These are phyloP conservation scores for Hippocampus zosterae DNA, from an alignment of 2,113 vertebrate genomes.

Conservation along the genomic window DNA sequence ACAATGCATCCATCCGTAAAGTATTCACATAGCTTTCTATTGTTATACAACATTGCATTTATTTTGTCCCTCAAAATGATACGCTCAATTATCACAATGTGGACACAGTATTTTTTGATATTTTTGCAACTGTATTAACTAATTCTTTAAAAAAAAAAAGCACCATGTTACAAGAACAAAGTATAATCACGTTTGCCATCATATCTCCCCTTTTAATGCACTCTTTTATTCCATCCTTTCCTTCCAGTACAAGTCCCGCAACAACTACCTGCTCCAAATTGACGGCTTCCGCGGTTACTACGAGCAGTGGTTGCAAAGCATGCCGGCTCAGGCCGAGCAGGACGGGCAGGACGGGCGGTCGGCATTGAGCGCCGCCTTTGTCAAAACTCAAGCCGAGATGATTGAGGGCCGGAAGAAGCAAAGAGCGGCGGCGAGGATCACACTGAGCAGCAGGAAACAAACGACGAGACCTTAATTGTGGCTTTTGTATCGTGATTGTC, in stretches of 20 bases:
- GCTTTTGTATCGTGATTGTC: background rate
- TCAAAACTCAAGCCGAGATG: conserved; percentile 8
- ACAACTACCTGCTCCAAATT: conserved; percentile 86
- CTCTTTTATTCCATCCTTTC: background rate
- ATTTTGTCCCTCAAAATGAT: too few relatives aligned
- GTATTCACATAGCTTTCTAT: too few relatives aligned
- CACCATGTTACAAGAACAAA: too few relatives aligned
- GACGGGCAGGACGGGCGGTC: conserved; percentile 21
- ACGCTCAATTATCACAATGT: too few relatives aligned
- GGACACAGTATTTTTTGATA: too few relatives aligned
- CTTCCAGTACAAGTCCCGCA: conserved; percentile 82
- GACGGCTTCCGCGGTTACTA: conserved; percentile 93
- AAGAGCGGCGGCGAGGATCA: conserved; percentile 33
- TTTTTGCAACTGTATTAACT: too few relatives aligned
- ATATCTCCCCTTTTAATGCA: background rate
- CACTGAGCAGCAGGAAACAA: background rate
- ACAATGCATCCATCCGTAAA: too few relatives aligned
- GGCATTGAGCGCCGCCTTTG: background rate
- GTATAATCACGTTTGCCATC: background rate
- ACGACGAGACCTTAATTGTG: background rate
- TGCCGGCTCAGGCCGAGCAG: conserved; percentile 76
- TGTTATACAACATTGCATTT: too few relatives aligned
- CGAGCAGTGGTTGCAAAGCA: conserved; percentile 81
- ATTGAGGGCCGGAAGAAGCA: conserved; percentile 26
- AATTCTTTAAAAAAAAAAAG: too few relatives aligned